Percentiles rank a stretch among this genome's conserved stretches.
Evolutionary conservation across 2,113 vertebrate genomes (phyloP).

Genomic region (Herpetotheres cachinnans): DNA sequence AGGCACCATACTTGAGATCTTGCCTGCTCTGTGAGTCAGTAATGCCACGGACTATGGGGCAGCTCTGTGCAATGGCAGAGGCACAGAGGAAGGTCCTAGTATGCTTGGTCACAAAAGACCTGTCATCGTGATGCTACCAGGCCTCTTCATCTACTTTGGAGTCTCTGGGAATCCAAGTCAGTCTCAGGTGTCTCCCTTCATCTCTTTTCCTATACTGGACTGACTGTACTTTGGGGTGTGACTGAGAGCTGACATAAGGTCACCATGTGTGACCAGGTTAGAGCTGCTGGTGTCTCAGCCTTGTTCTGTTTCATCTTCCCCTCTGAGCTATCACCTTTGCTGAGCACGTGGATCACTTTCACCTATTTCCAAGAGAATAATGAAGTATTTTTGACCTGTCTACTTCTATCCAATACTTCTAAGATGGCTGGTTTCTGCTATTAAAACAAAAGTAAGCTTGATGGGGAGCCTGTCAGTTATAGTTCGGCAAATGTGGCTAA

Average conservation of each 20-base stretch:
- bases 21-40: not conserved
- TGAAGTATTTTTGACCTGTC: not conserved
- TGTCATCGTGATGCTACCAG: fast-evolving
- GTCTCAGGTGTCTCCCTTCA: not conserved
- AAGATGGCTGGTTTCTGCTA: not conserved
- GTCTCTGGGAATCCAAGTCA: not conserved
- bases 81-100: not conserved
- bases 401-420: not conserved
- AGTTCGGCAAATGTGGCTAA: not conserved
- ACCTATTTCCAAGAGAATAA: not conserved
- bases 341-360: not conserved
- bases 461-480: not conserved
- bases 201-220: not conserved
- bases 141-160: not conserved
- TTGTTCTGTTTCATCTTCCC: not conserved
- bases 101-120: not conserved
- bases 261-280: fast-evolving
- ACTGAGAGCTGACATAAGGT: not conserved
- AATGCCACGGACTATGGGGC: not conserved
- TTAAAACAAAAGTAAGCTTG: not conserved
- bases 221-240: not conserved
- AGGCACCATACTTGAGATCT: not conserved
- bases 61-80: not conserved
- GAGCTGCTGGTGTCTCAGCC: not conserved
- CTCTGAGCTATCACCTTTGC: not conserved